These are phyloP conservation scores for Promerops cafer DNA, from an alignment of 2,113 vertebrate genomes.

Conservation along the genomic window DNA sequence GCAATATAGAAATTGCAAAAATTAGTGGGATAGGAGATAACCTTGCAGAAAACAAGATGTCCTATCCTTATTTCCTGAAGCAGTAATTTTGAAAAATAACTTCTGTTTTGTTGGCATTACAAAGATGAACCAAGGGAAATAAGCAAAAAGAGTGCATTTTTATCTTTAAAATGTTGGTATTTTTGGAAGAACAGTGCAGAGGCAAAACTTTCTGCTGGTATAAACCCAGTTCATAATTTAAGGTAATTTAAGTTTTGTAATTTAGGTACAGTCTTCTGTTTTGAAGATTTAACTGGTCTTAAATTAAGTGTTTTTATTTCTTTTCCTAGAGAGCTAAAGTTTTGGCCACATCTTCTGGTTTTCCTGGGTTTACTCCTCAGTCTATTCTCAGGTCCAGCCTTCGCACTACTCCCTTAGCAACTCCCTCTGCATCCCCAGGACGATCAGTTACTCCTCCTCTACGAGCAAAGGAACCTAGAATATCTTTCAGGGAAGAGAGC, in stretches of 20 bases:
- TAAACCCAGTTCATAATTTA: not conserved
- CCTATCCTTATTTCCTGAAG: not conserved
- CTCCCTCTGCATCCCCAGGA: constrained; percentile 85
- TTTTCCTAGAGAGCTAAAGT: constrained; percentile 83
- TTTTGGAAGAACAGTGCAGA: not conserved
- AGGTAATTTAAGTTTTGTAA: not conserved
- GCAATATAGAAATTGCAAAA: not conserved
- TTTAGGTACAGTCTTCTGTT: not conserved
- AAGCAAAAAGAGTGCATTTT: not conserved
- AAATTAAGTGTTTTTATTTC: not conserved
- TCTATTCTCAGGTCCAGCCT: constrained; percentile 90
- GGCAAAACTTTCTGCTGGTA: not conserved
- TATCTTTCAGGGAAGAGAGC: constrained; percentile 84
- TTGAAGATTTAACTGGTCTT: not conserved
- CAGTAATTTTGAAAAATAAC: not conserved
- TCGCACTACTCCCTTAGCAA: constrained; percentile 83
- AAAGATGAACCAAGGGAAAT: not conserved
- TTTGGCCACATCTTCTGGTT: constrained; percentile 78
- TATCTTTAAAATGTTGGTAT: not conserved
- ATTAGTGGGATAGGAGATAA: not conserved
- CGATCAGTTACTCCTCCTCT: constrained; percentile 84
- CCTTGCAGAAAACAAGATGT: not conserved
- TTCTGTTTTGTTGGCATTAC: not conserved
- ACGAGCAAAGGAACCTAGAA: constrained; percentile 82
- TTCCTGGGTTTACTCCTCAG: constrained; percentile 86